Conservation (phyloP, 2,113 vertebrate species). For the Crotalus horridus region DNA sequence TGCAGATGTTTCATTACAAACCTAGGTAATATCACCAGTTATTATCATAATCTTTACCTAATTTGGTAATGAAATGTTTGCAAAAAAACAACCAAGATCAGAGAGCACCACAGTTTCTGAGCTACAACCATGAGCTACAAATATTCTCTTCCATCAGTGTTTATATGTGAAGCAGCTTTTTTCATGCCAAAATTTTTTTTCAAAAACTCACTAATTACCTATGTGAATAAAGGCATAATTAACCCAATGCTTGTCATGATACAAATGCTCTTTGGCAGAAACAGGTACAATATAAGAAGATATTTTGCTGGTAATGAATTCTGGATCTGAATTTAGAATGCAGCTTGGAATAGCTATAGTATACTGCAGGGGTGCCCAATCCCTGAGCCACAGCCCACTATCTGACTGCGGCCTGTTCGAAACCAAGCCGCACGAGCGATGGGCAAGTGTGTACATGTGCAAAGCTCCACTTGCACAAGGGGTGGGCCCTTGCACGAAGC, state of each 20-base stretch:
- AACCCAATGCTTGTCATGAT: background rate
- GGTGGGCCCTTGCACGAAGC: background rate
- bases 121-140: too few relatives aligned
- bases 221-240: background rate
- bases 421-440: rapidly evolving
- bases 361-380: background rate
- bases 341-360: conserved; percentile 31
- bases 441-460: background rate
- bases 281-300: conserved; percentile 21
- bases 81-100: too few relatives aligned
- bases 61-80: too few relatives aligned
- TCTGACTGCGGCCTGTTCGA: background rate
- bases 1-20: too few relatives aligned
- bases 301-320: conserved; percentile 57
- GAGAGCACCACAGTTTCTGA: too few relatives aligned
- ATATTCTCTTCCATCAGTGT: background rate
- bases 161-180: background rate
- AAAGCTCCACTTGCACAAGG: background rate
- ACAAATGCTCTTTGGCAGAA: background rate
- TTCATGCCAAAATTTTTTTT: background rate
- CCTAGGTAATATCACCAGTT: too few relatives aligned
- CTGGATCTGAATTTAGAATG: conserved; percentile 55
- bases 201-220: background rate
- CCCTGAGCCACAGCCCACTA: background rate
- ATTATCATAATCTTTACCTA: too few relatives aligned